These are phyloP conservation scores for Thunnus thynnus DNA, from an alignment of 2,113 vertebrate species.

Conservation along the genomic window DNA sequence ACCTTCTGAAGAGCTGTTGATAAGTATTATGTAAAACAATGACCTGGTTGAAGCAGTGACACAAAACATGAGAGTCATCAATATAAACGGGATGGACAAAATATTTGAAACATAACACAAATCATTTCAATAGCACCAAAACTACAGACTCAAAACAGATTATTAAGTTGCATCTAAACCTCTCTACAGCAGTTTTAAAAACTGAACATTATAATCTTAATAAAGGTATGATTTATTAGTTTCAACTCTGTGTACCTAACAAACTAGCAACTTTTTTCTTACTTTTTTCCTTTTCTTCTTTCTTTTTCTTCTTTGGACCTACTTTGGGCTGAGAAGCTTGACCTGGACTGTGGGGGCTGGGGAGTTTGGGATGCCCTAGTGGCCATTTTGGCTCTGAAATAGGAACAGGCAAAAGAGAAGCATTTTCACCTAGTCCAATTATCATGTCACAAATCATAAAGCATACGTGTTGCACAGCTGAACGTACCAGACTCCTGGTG, in stretches of 20 bases:
- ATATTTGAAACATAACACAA: not conserved
- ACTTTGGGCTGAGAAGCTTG: conserved; percentile 8
- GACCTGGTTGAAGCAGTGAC: no score
- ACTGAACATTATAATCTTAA: not conserved
- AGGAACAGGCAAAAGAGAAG: not conserved
- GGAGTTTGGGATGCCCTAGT: not conserved
- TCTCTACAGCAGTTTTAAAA: not conserved
- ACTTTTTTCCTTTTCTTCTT: conserved; percentile 38
- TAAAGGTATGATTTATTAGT: not conserved
- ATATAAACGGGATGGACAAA: not conserved
- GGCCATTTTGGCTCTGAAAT: not conserved
- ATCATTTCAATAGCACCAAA: not conserved
- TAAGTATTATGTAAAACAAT: not conserved
- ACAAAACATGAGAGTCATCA: no score
- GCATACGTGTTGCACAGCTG: not conserved
- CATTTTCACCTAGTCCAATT: not conserved
- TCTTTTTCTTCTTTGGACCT: conserved; percentile 55
- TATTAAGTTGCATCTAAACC: no score
- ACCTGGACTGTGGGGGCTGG: conserved; percentile 34
- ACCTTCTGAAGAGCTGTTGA: conserved; percentile 7
- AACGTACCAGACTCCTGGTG: conserved; percentile 9
- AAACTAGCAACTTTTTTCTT: conserved; percentile 4
- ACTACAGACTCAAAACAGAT: not conserved
- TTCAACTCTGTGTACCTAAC: not conserved
- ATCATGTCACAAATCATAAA: not conserved